Percentiles rank a stretch among this genome's conserved stretches.
These are phyloP conservation scores for Erebia palarica DNA, from an alignment of 2,888 invertebrate genomes.

Conservation along the genomic window DNA sequence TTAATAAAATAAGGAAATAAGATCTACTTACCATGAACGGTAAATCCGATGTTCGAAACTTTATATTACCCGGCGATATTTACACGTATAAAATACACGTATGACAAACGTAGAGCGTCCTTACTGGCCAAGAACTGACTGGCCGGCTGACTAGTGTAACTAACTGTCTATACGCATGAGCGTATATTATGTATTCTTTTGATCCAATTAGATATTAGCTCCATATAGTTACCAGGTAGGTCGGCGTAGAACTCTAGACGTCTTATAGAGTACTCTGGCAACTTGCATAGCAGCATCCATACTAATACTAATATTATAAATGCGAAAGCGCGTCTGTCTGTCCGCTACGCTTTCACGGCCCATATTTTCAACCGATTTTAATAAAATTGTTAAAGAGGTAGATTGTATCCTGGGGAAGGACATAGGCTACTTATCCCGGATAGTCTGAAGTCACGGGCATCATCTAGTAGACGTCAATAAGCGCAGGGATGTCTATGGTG, in stretches of 20 bases:
- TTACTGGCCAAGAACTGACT: background rate
- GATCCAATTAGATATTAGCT: conserved; percentile 8
- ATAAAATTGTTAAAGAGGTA: too few species aligned
- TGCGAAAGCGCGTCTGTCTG: too few species aligned
- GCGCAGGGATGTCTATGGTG: too few species aligned
- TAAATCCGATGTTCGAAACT: background rate
- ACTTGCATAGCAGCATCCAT: too few species aligned
- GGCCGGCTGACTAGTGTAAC: background rate
- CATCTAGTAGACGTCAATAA: too few species aligned
- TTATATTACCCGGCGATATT: background rate
- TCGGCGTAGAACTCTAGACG: background rate
- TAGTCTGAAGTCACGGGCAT: too few species aligned
- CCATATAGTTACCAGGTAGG: background rate
- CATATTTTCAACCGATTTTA: too few species aligned
- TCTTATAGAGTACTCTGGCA: background rate
- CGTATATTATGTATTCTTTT: conserved; percentile 10
- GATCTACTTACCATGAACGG: background rate
- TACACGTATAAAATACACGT: background rate
- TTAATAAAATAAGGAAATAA: too few species aligned
- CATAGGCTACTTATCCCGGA: too few species aligned
- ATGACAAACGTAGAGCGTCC: background rate
- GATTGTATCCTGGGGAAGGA: too few species aligned
- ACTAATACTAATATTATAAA: too few species aligned
- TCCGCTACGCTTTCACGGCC: too few species aligned
- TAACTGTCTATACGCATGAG: background rate